A percentile compares a stretch with the other conserved stretches of the same genome.
Conservation (phyloP, 2,113 vertebrate genomes). For the Phoxinus phoxinus region DNA sequence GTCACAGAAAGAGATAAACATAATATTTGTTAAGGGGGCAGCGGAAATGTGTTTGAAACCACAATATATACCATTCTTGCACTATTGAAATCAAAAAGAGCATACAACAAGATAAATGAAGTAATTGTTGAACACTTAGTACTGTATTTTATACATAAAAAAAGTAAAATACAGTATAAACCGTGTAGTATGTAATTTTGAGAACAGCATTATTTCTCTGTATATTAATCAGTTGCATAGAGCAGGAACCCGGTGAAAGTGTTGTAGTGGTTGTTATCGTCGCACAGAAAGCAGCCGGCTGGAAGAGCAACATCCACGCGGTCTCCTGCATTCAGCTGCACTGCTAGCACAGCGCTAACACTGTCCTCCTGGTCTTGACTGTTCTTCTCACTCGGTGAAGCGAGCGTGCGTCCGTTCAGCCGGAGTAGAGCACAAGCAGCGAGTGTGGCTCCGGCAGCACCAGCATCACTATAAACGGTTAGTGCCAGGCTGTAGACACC, state of each 20-base stretch:
- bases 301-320: conserved; percentile 62
- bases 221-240: conserved; percentile 65
- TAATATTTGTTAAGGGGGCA: neutral
- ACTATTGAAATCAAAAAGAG: neutral
- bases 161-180: neutral
- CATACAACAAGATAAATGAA: neutral
- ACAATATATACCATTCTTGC: neutral
- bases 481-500: conserved; percentile 74
- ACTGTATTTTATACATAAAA: neutral
- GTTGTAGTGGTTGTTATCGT: conserved; percentile 68
- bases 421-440: conserved; percentile 62
- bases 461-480: conserved; percentile 67
- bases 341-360: conserved; percentile 50
- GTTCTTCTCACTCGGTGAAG: conserved; percentile 59
- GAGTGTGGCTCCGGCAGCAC: neutral
- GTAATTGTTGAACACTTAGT: neutral
- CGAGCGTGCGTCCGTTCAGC: conserved; percentile 59
- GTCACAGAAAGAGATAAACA: neutral
- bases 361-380: conserved; percentile 71
- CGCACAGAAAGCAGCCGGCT: conserved; percentile 62
- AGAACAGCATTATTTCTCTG: neutral
- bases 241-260: conserved; percentile 77
- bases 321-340: conserved; percentile 64
- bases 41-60: neutral
- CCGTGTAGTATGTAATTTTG: neutral